Percentiles rank a stretch among this genome's conserved stretches.
Evolutionary conservation across 92 coral and sea anemone genomes (phyloP).

Genomic region (Metridium senile): DNA sequence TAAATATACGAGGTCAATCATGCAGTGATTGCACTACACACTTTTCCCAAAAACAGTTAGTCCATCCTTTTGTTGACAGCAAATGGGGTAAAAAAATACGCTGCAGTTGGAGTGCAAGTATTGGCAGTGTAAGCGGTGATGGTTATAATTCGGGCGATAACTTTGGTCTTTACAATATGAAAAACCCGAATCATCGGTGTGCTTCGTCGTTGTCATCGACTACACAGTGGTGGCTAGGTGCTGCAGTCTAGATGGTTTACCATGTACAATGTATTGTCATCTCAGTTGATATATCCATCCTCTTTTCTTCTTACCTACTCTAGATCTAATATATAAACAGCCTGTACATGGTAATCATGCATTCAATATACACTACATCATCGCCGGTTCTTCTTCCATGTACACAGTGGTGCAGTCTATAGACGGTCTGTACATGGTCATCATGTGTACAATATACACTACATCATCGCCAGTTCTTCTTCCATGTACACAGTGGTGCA

Average conservation of each 20-base stretch:
- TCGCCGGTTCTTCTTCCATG: too few relatives aligned
- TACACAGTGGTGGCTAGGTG: conserved; percentile 40
- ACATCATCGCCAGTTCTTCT: too few relatives aligned
- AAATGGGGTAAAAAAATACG: neutral
- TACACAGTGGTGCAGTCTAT: too few relatives aligned
- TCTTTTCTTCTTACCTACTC: too few relatives aligned
- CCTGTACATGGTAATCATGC: too few relatives aligned
- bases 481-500: too few relatives aligned
- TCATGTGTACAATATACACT: too few relatives aligned
- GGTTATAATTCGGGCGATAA: conserved; percentile 1
- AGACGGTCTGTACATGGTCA: too few relatives aligned
- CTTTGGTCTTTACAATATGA: conserved; percentile 11
- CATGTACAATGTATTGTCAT: too few relatives aligned
- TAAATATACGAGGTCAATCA: conserved; percentile 14
- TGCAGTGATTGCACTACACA: conserved; percentile 25
- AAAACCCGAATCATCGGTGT: conserved; percentile 24
- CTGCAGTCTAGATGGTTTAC: neutral
- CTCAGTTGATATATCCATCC: too few relatives aligned
- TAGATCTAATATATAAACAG: too few relatives aligned
- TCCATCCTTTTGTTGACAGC: neutral
- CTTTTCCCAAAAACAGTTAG: neutral
- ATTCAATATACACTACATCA: too few relatives aligned
- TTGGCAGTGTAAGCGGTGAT: neutral
- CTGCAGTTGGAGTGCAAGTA: neutral
- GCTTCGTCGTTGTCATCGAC: conserved; percentile 8